Conservation (phyloP, 2,888 invertebrate genomes). For the Machimus rusticus region DNA sequence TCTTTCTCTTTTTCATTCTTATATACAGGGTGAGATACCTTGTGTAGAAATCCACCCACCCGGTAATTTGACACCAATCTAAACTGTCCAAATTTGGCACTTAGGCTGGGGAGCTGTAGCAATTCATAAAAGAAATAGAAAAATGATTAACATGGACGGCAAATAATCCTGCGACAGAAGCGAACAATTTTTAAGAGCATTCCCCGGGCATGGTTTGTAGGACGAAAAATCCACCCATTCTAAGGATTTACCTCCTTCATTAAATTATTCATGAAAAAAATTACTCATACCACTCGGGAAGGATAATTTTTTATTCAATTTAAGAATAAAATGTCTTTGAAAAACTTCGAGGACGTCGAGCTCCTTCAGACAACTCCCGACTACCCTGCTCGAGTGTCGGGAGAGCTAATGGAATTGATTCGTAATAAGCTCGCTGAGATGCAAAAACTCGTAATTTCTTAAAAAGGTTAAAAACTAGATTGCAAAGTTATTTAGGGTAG, state of each 20-base stretch:
- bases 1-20: background rate
- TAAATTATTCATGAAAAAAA: constrained; percentile 26
- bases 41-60: constrained; percentile 23
- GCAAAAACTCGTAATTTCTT: constrained; percentile 18
- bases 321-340: constrained; percentile 10
- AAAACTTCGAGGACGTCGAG: background rate
- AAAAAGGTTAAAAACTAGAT: constrained; percentile 29
- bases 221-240: background rate
- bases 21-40: background rate
- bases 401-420: constrained; percentile 26
- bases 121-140: background rate
- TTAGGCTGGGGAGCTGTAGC: constrained; percentile 1
- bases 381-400: background rate
- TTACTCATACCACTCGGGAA: background rate
- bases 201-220: background rate
- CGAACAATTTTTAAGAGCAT: background rate
- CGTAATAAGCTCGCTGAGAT: constrained; percentile 13
- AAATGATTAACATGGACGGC: background rate
- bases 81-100: constrained; percentile 45
- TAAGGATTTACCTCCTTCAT: background rate
- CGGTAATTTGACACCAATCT: constrained; percentile 60
- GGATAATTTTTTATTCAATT: constrained; percentile 28
- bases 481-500: background rate
- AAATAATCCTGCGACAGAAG: background rate
- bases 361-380: background rate